Evolutionary conservation across 2,888 invertebrate species (phyloP), one percentile per base, ranked within the genome.

Genomic region (Imbricaverruca yamaguchii): DNA sequence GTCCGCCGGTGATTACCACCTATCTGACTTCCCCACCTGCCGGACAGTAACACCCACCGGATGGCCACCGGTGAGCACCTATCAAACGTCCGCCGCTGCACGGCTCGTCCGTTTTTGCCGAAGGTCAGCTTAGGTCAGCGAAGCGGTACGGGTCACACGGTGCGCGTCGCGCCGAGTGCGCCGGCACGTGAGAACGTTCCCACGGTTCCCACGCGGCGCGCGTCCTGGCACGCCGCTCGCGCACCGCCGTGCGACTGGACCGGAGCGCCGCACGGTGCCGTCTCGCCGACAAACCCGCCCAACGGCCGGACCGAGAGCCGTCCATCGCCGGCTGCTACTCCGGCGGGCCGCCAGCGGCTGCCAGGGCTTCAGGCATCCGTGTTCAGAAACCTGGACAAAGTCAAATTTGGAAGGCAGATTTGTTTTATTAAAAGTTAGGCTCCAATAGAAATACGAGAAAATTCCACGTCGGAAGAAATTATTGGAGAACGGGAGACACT

Each of bases 161-260:
- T 69, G 69, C 69, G 69, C 69, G 69, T 69, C 69, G 25, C 39
- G 69, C 69, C 69, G 25, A 12, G 69, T 39, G 69, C 69, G 69
- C 69, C 69, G 69, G 69, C 69, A 69, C 69, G 69, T 69, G 69
- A 23, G 69, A 69, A 69, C 69, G 69, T 8, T 69, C 69, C 69
- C 69, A 69, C 39, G 69, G 69, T 69, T 69, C 69, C 69, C 69
- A 69, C 25, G 69, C 69, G 69, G 69, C 69, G 69, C 69, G 69
- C 25, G 69, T 39, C 25, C 25, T 23, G 69, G 69, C 69, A 69
- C 69, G 69, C 69, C 69, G 69, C 65, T 65, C 65, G 61, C 61
- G 61, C 61, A 18, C 13, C 61, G 61, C 61, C 61, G 61, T 61
- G 61, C 61, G 61, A 61, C 61, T 61, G 18, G 18, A 13, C 8